Evolutionary conservation across 1,140 invertebrate species (phyloP), one percentile per base, ranked within the genome.

Genomic region (Drosophila quadrilineata): DNA sequence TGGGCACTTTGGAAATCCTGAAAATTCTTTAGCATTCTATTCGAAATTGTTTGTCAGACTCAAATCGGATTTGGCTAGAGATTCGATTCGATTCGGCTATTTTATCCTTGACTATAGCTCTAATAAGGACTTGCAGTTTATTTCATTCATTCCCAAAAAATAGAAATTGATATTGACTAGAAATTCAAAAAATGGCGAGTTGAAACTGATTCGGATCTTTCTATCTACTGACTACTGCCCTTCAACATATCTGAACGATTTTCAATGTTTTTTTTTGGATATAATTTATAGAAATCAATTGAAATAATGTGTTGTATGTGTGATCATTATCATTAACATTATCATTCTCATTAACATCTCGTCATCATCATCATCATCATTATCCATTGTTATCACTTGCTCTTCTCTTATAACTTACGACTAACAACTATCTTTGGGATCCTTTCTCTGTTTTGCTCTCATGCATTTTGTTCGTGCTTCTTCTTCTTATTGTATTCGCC

Each of bases 371-470:
- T 64, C 46, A 69, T 63, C 17, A 46, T 57, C 24, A 35, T 26
- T 28, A 50, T 29, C 12, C 59, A 62, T 85, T 62, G 60, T 77
- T 84, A 84, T 84, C 79, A 85, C 79, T 85, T 85, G 70, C 69
- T 77, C 77, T 73, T 68, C n/a, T n/a, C 79, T 85, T 85, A 85
- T 68, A 71, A 85, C 59, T 53, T 85, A 85, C 33, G 56, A 79
- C 71, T 75, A 85, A 71, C 59, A 72, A 72, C 71, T 85, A 85
- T 85, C 79, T 85, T 85, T 85, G 79, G 79, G 79, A 85, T 85
- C 85, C 58, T 65, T 70, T 72, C 64, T 63, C 74, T 43, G n/a
- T 68, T 72, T 64, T 60, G 57, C 40, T 71, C 29, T 45, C 60
- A 6, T 10, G 43, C 41, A 26, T 49, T 71, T 63, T 41, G 71